Base-by-base conservation (phyloP, 2,888 invertebrate species). In the Argyresthia albistria region DNA sequence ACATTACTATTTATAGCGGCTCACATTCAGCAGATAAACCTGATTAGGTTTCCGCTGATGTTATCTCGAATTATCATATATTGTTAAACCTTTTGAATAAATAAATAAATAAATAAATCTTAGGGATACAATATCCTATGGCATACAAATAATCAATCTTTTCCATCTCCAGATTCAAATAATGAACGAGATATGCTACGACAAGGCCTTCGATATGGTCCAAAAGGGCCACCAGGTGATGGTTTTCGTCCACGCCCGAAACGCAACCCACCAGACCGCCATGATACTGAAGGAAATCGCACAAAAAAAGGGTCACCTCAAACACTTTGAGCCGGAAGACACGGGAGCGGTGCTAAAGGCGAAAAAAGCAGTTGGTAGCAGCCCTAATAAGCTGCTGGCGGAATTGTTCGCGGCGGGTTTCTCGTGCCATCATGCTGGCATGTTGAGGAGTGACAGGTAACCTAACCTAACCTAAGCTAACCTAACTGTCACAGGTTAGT, bases 161-260 rank as follows among this genome's bases (percentile, higher is more conserved):
- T 25, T 25, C 6, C 25, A 25, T 25, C 3, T 60, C 52, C 82
- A 93, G 80, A 89, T 91, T 62, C 90, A 91, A 60, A 92, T 93
- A 63, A 97, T 98, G 95, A 97, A 99, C 79, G 90, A 91, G 55
- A 91, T 96, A 56, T 98, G 98, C 74, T 99, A 97, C 78, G 95
- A 97, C 46, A 97, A 98, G 87, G 95, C 96, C 0, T 65, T 92
- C 0, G 93, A 95, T 14, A 94, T 95, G 92, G 94, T 97, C 1
- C 92, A 90, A 61, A 91, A 94, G 60, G 97, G 96, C 0, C 96
- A 99, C 73, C 99, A 99, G 88, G 95, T 96, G 0, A 97, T 99
- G 97, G 97, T 99, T 0, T 99, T 99, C 77, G 99, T 99, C 0
- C 99, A 99, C 78, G 97, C 99, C 0, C 91, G 99, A 35, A 99